Percentiles rank a stretch among this genome's conserved stretches.
Conservation (phyloP, 2,888 invertebrate species). For the Cylloceria caligata region DNA sequence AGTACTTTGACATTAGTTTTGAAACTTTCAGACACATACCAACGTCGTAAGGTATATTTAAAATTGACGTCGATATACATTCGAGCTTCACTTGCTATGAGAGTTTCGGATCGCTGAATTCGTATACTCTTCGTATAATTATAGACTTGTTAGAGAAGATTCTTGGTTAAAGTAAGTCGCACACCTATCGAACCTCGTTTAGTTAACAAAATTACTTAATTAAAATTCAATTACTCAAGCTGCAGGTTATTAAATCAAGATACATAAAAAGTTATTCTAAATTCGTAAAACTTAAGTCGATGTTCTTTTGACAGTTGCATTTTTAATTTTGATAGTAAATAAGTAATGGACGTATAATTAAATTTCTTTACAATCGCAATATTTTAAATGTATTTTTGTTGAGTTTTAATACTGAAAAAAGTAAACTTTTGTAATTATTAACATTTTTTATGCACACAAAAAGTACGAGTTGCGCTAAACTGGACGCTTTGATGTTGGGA, state of each 20-base stretch:
- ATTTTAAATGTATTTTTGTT: no score
- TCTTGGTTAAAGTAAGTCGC: neutral
- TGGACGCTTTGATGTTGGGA: slow-evolving; percentile 3
- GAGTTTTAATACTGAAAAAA: neutral
- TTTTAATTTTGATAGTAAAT: neutral
- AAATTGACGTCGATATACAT: slow-evolving; percentile 51
- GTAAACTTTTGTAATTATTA: neutral
- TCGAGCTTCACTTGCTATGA: slow-evolving; percentile 38
- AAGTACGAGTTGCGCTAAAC: neutral
- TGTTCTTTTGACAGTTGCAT: neutral
- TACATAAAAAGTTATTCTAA: neutral
- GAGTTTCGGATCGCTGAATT: neutral
- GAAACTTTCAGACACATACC: slow-evolving; percentile 21
- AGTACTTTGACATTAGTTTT: slow-evolving; percentile 54
- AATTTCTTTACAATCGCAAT: no score
- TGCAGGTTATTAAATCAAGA: neutral
- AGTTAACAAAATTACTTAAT: neutral
- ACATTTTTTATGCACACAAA: neutral
- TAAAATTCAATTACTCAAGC: neutral
- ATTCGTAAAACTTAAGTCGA: neutral
- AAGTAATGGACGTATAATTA: no score
- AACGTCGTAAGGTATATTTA: slow-evolving; percentile 29
- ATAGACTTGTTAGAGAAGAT: neutral
- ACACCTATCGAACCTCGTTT: neutral
- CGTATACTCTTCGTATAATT: neutral